Base-by-base conservation (phyloP, 1,140 invertebrate genomes). In the Macrobrachium rosenbergii region DNA sequence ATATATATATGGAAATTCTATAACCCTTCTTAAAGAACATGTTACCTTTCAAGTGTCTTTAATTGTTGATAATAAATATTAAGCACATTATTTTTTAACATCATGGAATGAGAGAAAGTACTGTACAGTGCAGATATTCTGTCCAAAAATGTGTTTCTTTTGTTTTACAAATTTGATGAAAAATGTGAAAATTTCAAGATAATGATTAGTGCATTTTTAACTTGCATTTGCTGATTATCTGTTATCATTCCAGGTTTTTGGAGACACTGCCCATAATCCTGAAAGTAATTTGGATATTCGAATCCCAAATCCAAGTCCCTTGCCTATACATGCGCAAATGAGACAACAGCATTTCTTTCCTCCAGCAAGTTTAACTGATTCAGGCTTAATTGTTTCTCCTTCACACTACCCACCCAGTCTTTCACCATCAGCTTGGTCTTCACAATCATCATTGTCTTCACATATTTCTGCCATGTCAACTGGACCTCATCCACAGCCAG, bases 201-300 rank as follows among this genome's bases (percentile, higher is more conserved):
- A 52, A 12, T 12, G 2, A 12, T 52, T 52, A 10, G 7, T 52
- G 45, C 45, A 52, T 12, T 52, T 52, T 52, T 52, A 5, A 52
- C 2, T 0, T 52, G 2, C 52, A 10, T 52, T 52, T 8, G 12
- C 52, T 52, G 52, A 52, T 52, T 67, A 7, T 67, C 23, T 17
- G 8, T 67, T 21, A 67, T 7, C 64, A 2, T 79, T 79, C 8
- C 78, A 87, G 85, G 85, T 87, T 64, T 87, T 87, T 81, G 85
- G 85, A 63, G 85, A 87, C 23, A 87, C 85, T 21, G 85, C 85
- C 21, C 85, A 87, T 67, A 87, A 87, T 43, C 85, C 85, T 17
- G 85, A 87, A 77, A 87, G 85, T 75, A 87, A 87, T 69, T 64
- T 87, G 67, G 85, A 87, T 73, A 63, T 82, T 45, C 81, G 85